A percentile compares a stretch with the other conserved stretches of the same genome.
These are phyloP conservation scores for Gymnocephalus cernua DNA, from an alignment of 2,113 vertebrate genomes.

Conservation along the genomic window DNA sequence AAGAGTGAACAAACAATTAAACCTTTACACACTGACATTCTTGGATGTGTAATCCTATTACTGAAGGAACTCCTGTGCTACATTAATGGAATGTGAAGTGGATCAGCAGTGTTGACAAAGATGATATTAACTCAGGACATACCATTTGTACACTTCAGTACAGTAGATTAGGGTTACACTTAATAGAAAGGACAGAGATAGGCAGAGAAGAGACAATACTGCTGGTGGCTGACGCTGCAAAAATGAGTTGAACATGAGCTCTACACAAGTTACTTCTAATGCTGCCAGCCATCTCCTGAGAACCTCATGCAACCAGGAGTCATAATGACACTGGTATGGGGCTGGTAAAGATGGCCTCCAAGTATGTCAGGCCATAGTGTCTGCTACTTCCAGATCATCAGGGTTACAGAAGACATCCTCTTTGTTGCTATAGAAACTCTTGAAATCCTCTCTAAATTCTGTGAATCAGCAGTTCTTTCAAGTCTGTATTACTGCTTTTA, in stretches of 20 bases:
- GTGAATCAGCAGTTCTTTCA: neutral
- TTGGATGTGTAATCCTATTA: constrained; percentile 62
- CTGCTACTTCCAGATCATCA: constrained; percentile 10
- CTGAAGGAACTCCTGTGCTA: constrained; percentile 8
- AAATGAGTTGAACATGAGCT: constrained; percentile 5
- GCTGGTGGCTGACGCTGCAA: neutral
- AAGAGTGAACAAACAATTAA: constrained; percentile 50
- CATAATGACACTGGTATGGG: neutral
- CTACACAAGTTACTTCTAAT: constrained; percentile 11
- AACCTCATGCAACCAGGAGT: constrained; percentile 37
- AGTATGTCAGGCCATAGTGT: neutral
- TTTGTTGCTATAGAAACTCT: neutral
- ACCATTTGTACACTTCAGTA: constrained; percentile 6
- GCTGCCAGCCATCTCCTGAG: constrained; percentile 34
- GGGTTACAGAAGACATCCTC: neutral
- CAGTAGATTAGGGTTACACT: neutral
- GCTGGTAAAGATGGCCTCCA: constrained; percentile 9
- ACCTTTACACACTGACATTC: constrained; percentile 39
- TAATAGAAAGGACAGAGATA: neutral
- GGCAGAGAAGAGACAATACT: neutral
- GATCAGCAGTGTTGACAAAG: constrained; percentile 27
- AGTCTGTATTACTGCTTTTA: constrained; percentile 11
- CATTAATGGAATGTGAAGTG: constrained; percentile 10
- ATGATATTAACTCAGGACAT: constrained; percentile 20
- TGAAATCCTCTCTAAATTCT: neutral